Evolutionary conservation across 2,797 vertebrate species (phyloP).

Genomic region (Sebastes variabilis): DNA sequence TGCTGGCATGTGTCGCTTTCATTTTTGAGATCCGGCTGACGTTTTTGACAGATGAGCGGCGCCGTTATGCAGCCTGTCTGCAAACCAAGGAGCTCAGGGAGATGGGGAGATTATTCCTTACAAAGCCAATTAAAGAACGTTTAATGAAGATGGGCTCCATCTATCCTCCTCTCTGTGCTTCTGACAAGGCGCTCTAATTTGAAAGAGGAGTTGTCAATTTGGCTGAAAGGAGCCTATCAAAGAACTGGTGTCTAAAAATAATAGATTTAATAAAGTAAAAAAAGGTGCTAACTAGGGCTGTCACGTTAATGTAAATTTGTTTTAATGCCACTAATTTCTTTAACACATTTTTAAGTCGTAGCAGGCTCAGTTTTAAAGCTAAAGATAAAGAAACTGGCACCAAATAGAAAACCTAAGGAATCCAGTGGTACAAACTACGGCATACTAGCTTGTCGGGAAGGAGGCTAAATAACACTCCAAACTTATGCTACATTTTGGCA

Average conservation of each 20-base stretch:
- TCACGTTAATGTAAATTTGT: too few relatives aligned
- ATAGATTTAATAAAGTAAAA: slow-evolving; percentile 16
- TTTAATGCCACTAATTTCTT: too few relatives aligned
- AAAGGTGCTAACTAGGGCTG: neutral
- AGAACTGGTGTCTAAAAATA: slow-evolving; percentile 45
- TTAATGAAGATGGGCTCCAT: slow-evolving; percentile 74
- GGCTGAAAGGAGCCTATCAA: slow-evolving; percentile 46
- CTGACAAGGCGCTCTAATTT: slow-evolving; percentile 61
- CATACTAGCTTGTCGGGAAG: too few relatives aligned
- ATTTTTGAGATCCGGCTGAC: slow-evolving; percentile 69
- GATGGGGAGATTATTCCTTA: slow-evolving; percentile 71
- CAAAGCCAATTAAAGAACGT: slow-evolving; percentile 78
- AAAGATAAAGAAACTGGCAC: too few relatives aligned
- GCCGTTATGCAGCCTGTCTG: slow-evolving; percentile 60
- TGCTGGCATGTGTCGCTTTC: slow-evolving; percentile 68
- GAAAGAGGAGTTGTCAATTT: slow-evolving; percentile 59
- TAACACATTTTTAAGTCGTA: too few relatives aligned
- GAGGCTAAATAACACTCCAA: too few relatives aligned
- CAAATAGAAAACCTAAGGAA: too few relatives aligned
- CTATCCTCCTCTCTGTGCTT: slow-evolving; percentile 54
- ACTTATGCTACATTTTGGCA: too few relatives aligned
- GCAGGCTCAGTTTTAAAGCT: too few relatives aligned
- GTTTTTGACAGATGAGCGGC: slow-evolving; percentile 75
- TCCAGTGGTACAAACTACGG: too few relatives aligned
- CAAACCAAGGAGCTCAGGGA: slow-evolving; percentile 55